A percentile compares a stretch with the other conserved stretches of the same genome.
Evolutionary conservation across 2,113 vertebrate genomes (phyloP).

Genomic region (Acinonyx jubatus): DNA sequence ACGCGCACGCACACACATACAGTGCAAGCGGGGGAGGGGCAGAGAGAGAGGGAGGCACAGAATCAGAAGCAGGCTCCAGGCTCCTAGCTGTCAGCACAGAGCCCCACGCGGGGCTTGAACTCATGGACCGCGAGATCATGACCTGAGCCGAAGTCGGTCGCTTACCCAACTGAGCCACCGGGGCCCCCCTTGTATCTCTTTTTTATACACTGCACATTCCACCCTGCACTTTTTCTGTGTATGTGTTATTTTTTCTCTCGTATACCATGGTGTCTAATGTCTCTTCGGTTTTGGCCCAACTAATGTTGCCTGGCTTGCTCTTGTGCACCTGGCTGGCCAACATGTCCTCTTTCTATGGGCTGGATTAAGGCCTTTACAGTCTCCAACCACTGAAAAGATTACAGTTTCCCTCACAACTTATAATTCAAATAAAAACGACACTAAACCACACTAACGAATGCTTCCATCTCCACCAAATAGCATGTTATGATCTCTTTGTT

Average conservation of each 20-base stretch:
- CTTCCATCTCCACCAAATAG: neutral
- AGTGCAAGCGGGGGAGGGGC: too few relatives aligned
- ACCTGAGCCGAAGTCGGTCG: too few relatives aligned
- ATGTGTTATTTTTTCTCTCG: neutral
- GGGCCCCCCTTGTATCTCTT: too few relatives aligned
- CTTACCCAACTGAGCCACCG: too few relatives aligned
- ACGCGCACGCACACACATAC: too few relatives aligned
- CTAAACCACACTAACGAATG: neutral
- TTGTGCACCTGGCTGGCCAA: neutral
- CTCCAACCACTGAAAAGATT: neutral
- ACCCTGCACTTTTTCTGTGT: neutral
- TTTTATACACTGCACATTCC: accelerated
- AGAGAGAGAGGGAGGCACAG: too few relatives aligned
- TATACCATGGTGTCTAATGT: accelerated
- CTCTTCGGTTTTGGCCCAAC: neutral
- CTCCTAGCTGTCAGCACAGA: too few relatives aligned
- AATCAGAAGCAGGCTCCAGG: too few relatives aligned
- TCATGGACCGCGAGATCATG: too few relatives aligned
- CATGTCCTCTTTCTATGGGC: neutral
- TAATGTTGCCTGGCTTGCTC: neutral
- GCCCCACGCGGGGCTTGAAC: too few relatives aligned
- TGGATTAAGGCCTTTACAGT: neutral
- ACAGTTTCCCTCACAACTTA: neutral
- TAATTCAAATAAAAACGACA: neutral
- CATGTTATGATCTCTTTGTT: neutral